Evolutionary conservation across 2,797 vertebrate genomes (phyloP), one percentile per base, ranked within the genome.

Genomic region (Vultur gryphus): DNA sequence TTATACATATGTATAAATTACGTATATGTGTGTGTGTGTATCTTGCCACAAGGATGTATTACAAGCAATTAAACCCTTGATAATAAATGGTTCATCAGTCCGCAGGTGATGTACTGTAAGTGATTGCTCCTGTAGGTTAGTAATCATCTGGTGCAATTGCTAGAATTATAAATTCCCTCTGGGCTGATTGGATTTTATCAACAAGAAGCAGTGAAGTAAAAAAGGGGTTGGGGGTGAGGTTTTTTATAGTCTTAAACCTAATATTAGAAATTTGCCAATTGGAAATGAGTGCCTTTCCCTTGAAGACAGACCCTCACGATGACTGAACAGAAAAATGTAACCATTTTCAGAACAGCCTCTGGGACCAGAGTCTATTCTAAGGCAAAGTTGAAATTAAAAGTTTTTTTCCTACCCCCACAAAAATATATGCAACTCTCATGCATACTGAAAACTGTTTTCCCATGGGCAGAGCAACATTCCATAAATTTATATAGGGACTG

Each of bases 81-180:
- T 98, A 98, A 97, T 97, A 95, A 98, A 98, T 29, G 95, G 91
- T 89, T 98, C 97, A 97, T 98, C 97, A 97, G 97, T 95, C 96
- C 64, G 11, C 97, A 93, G 94, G 96, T 95, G 94, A 97, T 82
- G 81, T 48, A 76, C 13, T 33, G 7, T 69, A 97, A 98, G 92
- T 98, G 97, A 98, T 98, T 98, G 93, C 97, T 97, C 93, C 97
- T 95, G 91, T 62, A 98, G 97, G 97, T 96, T 96, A 98, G 94
- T 91, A 98, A 97, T 98, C 97, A 98, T 86, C 94, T 77, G 65
- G 69, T 87, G 90, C 89, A 94, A 89, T 89, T 97, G 96, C 92
- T 52, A 91, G 96, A 97, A 97, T 98, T 97, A 98, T 77, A 97
- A 97, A 79, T 94, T 97, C 96, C 90, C 96, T 97, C 95, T 71